These are phyloP conservation scores for Rotaria sp. DNA, from an alignment of 2,888 invertebrate genomes.

Conservation along the genomic window DNA sequence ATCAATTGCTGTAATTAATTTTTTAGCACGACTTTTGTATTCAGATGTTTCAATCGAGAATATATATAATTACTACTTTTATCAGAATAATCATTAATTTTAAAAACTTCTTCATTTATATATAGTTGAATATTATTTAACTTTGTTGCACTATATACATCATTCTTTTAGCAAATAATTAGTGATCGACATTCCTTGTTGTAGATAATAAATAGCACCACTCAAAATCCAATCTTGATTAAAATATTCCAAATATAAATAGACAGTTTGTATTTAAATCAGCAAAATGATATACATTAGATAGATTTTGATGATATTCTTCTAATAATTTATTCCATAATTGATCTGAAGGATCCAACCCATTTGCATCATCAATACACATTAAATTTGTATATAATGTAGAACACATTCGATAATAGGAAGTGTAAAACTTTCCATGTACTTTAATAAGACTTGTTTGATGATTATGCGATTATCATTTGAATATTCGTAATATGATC, in stretches of 20 bases:
- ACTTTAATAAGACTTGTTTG: neutral
- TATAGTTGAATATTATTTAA: neutral
- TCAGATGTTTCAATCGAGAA: neutral
- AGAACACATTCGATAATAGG: neutral
- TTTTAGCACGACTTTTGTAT: neutral
- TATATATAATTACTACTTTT: neutral
- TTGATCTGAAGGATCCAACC: neutral
- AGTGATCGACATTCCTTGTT: neutral
- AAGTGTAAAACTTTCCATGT: neutral
- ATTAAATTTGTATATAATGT: neutral
- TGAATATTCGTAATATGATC: constrained; percentile 4
- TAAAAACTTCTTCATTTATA: neutral
- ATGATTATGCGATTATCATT: neutral
- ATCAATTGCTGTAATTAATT: neutral
- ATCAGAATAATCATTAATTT: neutral
- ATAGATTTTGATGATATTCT: neutral
- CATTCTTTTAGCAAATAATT: neutral
- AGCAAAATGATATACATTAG: neutral
- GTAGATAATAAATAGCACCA: neutral
- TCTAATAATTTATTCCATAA: neutral
- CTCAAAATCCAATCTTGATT: neutral
- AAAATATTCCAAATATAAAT: neutral
- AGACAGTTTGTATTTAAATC: neutral
- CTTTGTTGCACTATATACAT: neutral
- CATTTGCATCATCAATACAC: neutral